A percentile compares a stretch with the other conserved stretches of the same genome.
Evolutionary conservation across 1,140 invertebrate species (phyloP).

Genomic region (Drosophila ercepeae): DNA sequence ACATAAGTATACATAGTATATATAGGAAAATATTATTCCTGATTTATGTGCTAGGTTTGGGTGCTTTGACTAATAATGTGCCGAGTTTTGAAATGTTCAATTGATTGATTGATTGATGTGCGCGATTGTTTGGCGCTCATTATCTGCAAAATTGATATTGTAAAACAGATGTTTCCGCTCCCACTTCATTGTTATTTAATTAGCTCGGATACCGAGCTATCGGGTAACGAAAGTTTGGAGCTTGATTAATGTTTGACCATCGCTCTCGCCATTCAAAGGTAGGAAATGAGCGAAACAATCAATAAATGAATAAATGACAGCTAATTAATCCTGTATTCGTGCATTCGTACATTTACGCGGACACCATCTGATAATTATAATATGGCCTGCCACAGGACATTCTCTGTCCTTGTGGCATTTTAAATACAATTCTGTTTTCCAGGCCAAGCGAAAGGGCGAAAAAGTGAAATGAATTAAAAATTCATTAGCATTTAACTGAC

Average conservation of each 20-base stretch:
- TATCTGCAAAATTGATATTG: conserved; percentile 55
- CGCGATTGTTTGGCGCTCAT: conserved; percentile 14
- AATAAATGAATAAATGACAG: conserved; percentile 77
- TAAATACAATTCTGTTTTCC: conserved; percentile 56
- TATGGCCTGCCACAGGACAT: neutral
- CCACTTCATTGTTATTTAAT: conserved; percentile 73
- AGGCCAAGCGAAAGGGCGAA: conserved; percentile 28
- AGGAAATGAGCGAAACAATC: conserved; percentile 47
- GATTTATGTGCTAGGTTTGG: conserved; percentile 29
- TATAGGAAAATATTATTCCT: conserved; percentile 9
- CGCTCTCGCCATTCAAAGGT: conserved; percentile 11
- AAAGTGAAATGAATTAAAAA: conserved; percentile 66
- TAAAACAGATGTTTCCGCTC: conserved; percentile 53
- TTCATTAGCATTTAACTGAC: conserved; percentile 67
- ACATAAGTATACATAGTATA: neutral
- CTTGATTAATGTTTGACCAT: conserved; percentile 65
- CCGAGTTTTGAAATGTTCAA: conserved; percentile 41
- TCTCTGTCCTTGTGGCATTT: conserved; percentile 66
- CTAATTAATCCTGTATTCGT: conserved; percentile 59
- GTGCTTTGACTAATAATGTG: conserved; percentile 57
- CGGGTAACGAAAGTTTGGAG: conserved; percentile 35
- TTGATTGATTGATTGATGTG: conserved; percentile 42
- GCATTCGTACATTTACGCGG: conserved; percentile 5
- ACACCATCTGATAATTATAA: conserved; percentile 21
- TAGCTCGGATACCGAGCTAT: conserved; percentile 34